phyloP scores from a whole-genome alignment of 2,888 invertebrate species.

The Pseudolycoriella hygida region DNA sequence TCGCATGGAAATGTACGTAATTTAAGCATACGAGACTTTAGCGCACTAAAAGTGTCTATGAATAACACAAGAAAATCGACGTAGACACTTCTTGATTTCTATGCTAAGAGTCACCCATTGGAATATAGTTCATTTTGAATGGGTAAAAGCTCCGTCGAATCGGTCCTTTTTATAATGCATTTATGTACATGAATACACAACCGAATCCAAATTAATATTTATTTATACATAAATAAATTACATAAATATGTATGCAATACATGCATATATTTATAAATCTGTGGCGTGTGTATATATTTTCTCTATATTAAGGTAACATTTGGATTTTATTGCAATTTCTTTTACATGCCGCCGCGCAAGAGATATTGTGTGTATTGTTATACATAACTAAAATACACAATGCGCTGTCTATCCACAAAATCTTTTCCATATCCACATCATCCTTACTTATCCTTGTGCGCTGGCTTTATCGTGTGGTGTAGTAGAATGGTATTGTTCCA shows the following conservation, averaged over 20 bases:
- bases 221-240: conserved; percentile 11
- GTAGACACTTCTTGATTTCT: too few species aligned
- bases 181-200: not conserved
- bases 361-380: not conserved
- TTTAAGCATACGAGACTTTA: too few species aligned
- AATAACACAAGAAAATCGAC: too few species aligned
- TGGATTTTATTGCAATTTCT: conserved; percentile 15
- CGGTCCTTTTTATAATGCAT: too few species aligned
- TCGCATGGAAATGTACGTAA: too few species aligned
- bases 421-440: not conserved
- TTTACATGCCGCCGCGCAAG: conserved; percentile 11
- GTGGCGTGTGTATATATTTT: conserved; percentile 9
- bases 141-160: too few species aligned
- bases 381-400: not conserved
- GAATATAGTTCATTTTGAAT: too few species aligned
- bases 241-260: conserved; percentile 12
- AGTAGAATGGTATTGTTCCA: not conserved
- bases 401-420: not conserved
- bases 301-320: conserved; percentile 15
- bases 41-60: too few species aligned
- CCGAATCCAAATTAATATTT: conserved; percentile 12
- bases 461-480: not conserved
- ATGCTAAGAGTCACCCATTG: too few species aligned
- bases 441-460: not conserved
- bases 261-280: conserved; percentile 2